Evolutionary conservation across 2,113 vertebrate species (phyloP).

Genomic region (Hippocampus abdominalis): DNA sequence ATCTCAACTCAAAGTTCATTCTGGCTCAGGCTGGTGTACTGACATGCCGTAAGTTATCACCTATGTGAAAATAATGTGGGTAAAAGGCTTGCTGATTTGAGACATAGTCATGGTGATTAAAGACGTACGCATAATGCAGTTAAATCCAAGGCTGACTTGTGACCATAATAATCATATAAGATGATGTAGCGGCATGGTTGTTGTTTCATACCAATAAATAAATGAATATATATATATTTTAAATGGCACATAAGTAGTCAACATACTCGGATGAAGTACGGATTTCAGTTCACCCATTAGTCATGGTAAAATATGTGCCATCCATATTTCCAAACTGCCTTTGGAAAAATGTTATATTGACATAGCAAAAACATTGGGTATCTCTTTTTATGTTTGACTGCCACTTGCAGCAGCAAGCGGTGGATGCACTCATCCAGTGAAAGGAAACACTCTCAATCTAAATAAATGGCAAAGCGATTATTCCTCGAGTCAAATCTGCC

Average conservation of each 20-base stretch:
- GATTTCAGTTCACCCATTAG: neutral
- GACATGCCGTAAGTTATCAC: slow-evolving; percentile 19
- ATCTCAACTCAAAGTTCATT: neutral
- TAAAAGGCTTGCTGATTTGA: neutral
- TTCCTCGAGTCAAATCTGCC: neutral
- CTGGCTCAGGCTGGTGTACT: neutral
- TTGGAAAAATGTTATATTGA: neutral
- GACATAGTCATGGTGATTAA: neutral
- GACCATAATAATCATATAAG: no score
- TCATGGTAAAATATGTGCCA: neutral
- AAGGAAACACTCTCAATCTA: slow-evolving; percentile 46
- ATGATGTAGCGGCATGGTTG: no score
- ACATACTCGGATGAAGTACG: neutral
- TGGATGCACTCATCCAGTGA: slow-evolving; percentile 55
- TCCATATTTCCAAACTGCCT: neutral
- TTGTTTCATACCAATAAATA: no score
- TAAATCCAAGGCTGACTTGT: no score
- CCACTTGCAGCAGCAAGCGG: slow-evolving; percentile 31
- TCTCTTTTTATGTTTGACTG: slow-evolving; percentile 6
- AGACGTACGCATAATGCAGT: no score
- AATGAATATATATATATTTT: no score
- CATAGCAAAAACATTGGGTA: neutral
- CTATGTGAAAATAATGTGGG: slow-evolving; percentile 3
- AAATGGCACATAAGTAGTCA: neutral
- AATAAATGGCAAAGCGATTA: slow-evolving; percentile 43